Evolutionary conservation across 1,140 invertebrate genomes (phyloP).

Genomic region (Pristionchus pacificus): DNA sequence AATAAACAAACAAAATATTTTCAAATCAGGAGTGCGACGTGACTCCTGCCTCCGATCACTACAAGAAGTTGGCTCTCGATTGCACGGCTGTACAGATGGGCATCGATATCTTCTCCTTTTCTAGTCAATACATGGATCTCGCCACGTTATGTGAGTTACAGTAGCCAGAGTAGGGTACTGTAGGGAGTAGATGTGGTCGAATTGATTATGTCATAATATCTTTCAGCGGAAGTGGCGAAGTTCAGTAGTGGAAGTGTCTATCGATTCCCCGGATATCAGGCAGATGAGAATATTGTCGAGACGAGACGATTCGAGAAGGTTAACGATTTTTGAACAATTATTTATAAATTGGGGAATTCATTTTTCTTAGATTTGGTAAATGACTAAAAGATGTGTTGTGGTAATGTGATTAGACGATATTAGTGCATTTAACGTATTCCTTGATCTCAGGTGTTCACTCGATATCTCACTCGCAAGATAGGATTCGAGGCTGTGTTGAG

Average conservation of each 20-base stretch:
- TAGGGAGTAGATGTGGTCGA: constrained; percentile 8
- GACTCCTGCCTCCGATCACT: constrained; percentile 94
- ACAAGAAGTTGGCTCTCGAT: constrained; percentile 90
- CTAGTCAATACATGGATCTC: constrained; percentile 86
- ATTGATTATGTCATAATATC: not conserved
- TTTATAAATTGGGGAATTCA: no score
- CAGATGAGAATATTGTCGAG: constrained; percentile 64
- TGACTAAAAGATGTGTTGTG: no score
- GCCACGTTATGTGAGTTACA: constrained; percentile 78
- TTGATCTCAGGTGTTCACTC: constrained; percentile 64
- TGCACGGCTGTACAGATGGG: constrained; percentile 66
- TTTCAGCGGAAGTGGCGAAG: constrained; percentile 69
- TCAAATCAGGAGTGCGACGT: constrained; percentile 60
- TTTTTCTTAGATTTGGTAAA: no score
- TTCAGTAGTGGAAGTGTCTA: constrained; percentile 90
- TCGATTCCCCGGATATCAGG: constrained; percentile 84
- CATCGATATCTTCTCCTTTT: constrained; percentile 86
- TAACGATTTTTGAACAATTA: constrained; percentile 16
- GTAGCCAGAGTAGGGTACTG: no score
- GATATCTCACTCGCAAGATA: constrained; percentile 92
- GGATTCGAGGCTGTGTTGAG: constrained; percentile 98
- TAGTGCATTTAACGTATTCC: no score
- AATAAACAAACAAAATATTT: constrained; percentile 10
- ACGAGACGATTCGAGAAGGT: constrained; percentile 73
- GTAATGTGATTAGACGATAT: no score